Percentiles rank a stretch among this genome's conserved stretches.
Evolutionary conservation across 2,113 vertebrate genomes (phyloP).

Genomic region (Grus americana): DNA sequence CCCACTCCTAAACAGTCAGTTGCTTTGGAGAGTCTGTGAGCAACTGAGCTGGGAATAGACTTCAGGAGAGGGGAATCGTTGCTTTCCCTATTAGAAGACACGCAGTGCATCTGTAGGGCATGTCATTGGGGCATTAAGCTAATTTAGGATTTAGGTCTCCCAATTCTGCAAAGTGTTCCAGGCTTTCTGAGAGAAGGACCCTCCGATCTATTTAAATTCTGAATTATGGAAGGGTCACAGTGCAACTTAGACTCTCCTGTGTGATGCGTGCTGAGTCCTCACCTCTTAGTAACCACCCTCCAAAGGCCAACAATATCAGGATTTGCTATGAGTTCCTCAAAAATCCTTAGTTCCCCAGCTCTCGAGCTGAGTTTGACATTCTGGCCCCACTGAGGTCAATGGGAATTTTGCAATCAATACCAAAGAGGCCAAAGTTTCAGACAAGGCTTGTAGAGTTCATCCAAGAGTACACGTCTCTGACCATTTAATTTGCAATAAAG

Average conservation of each 20-base stretch:
- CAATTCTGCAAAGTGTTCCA: neutral
- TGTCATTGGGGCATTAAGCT: neutral
- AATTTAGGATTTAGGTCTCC: neutral
- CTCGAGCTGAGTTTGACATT: neutral
- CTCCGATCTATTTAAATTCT: slow-evolving; percentile 11
- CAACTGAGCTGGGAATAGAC: neutral
- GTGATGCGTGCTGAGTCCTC: neutral
- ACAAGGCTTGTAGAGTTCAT: neutral
- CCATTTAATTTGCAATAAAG: neutral
- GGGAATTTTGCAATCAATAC: neutral
- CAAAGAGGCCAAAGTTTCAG: neutral
- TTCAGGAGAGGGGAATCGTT: neutral
- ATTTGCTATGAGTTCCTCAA: neutral
- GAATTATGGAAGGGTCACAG: neutral
- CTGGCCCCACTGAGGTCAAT: neutral
- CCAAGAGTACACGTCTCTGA: neutral
- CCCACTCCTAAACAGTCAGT: neutral
- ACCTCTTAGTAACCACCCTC: neutral
- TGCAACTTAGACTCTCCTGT: neutral
- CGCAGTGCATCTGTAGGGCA: neutral
- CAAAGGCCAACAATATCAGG: neutral
- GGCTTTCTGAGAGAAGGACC: neutral
- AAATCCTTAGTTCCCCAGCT: neutral
- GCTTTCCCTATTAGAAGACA: neutral
- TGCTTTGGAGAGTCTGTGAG: neutral